Evolutionary conservation across 2,797 vertebrate genomes (phyloP), one percentile per base, ranked within the genome.

Genomic region (Danio jaintianensis): DNA sequence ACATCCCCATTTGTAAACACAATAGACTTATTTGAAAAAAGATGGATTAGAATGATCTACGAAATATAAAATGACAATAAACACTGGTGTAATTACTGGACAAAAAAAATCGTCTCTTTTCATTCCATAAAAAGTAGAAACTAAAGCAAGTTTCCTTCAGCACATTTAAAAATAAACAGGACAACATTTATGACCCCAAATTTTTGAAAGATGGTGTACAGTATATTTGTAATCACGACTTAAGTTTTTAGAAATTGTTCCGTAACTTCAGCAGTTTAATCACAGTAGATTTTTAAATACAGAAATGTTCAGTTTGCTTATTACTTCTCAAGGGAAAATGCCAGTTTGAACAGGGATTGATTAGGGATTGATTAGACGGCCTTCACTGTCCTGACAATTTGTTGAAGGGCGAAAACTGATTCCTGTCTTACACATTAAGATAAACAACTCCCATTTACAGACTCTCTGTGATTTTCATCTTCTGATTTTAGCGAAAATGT

Each of bases 281-380:
- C 89, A 89, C 89, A 86, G 92, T 93, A 92, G 93, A 92, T 94
- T 90, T 92, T 83, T 29, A 48, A 63, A 52, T 8, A 82, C 84
- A 85, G 67, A 82, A 79, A 84, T 81, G 87, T 73, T 88, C 75
- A 75, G 84, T 87, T 81, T 80, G 82, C 74, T 80, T 87, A 87
- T 50, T 66, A 67, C 67, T 82, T 81, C 69, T 90, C 81, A 84
- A 59, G 83, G 55, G 83, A 74, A 84, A 86, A 78, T 75, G 62
- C 82, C 90, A 88, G 80, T 91, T 92, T 86, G 87, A 76, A 72
- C 85, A 84, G 76, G 78, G 83, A 38, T 22, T 7, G 16, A n/a
- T n/a, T n/a, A n/a, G n/a, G 93, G 91, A 94, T 92, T 91, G 91
- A 93, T 93, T 85, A 84, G 84, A 85, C 88, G 86, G 89, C 91